Base-by-base conservation (phyloP, 1,140 invertebrate species). In the Papilio helenus region DNA sequence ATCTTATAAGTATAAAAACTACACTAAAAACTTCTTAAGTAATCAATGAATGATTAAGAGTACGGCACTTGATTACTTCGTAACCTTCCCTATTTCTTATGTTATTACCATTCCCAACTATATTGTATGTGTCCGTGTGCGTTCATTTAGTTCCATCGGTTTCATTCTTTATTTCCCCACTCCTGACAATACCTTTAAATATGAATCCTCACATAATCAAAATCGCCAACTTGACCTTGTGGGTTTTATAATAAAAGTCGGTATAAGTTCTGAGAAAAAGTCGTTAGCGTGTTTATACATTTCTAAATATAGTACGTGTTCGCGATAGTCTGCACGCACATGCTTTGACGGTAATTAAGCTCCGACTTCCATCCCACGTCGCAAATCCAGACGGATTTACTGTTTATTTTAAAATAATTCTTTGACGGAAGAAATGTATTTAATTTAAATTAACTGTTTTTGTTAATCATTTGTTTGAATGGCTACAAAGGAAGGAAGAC, bases 261-360 rank as follows among this genome's bases (percentile, higher is more conserved):
- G 23, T 14, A 42, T 44, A 77, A 76, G 29, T 77, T 77, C 76
- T 65, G n/a, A 65, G 76, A 77, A 77, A 77, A 39, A 39, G 34
- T n/a, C 23, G 61, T 29, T 77, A 39, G 76, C 76, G 76, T 77
- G 76, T 61, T 39, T 77, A 61, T 61, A 77, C 51, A 77, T 77
- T 77, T 65, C 76, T 77, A 77, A 77, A 77, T 77, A 77, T 77
- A 77, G 76, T 61, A 55, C 34, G 76, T n/a, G 76, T 44, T 61
- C 0, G 76, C 51, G 76, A 77, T 61, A 58, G 76, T 12, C 39
- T 9, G 12, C 76, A 77, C 76, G 76, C 76, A 61, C 5, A 65
- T 20, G 76, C 34, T 58, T 42, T 77, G 76, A 77, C 55, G 55
- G 29, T 77, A 77, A 77, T 77, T 77, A 77, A 77, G 39, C 76